Evolutionary conservation across 2,888 invertebrate species (phyloP).

Genomic region (Watsonalla binaria): DNA sequence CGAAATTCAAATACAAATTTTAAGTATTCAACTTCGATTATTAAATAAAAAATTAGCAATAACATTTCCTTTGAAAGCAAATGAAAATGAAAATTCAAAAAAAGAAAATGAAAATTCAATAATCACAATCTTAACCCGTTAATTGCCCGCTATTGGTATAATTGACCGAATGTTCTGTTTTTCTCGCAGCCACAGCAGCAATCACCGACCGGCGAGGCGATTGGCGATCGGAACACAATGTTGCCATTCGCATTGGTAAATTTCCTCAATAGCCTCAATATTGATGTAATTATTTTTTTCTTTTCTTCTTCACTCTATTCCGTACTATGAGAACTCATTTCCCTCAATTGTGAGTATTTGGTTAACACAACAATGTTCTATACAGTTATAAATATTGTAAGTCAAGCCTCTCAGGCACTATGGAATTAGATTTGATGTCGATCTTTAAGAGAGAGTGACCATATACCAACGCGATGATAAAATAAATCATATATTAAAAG

Average conservation of each 20-base stretch:
- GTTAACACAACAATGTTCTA: too few relatives aligned
- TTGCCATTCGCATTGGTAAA: constrained; percentile 77
- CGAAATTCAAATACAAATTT: too few relatives aligned
- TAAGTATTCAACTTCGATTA: too few relatives aligned
- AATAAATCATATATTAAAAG: too few relatives aligned
- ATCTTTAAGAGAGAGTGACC: too few relatives aligned
- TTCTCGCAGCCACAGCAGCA: constrained; percentile 63
- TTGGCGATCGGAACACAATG: constrained; percentile 65
- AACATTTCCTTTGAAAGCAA: background rate
- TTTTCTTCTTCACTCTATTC: constrained; percentile 23
- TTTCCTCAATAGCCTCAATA: constrained; percentile 75
- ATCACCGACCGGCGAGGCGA: constrained; percentile 65
- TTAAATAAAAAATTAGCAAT: too few relatives aligned
- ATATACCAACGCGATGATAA: too few relatives aligned
- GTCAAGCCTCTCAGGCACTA: too few relatives aligned
- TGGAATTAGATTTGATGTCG: constrained; percentile 7
- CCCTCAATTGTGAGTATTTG: constrained; percentile 4
- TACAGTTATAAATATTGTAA: too few relatives aligned
- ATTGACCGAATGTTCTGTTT: constrained; percentile 14
- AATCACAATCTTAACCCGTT: constrained; percentile 1
- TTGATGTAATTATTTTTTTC: constrained; percentile 68
- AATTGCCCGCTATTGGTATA: background rate
- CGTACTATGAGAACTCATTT: constrained; percentile 38
- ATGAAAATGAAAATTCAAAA: background rate
- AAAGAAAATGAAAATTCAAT: background rate